Evolutionary conservation across 2,113 vertebrate genomes (phyloP).

Genomic region (Acinonyx jubatus): DNA sequence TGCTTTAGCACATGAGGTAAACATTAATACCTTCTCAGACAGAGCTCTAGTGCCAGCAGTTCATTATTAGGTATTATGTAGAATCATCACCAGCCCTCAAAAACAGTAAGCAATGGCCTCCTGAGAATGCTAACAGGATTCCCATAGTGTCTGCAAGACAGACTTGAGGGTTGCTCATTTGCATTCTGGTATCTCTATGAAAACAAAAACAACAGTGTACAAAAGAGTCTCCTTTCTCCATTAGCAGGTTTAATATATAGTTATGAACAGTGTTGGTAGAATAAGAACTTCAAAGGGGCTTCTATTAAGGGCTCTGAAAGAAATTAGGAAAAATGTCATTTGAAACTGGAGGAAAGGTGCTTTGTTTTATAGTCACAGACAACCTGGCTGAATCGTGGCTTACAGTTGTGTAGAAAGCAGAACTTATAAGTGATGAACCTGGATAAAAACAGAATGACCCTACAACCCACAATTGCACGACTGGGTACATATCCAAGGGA

Average conservation of each 20-base stretch:
- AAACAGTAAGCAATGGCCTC: neutral
- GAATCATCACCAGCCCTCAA: neutral
- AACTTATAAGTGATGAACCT: neutral
- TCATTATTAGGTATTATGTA: neutral
- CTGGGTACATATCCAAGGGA: no score
- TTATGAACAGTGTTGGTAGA: neutral
- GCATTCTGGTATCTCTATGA: neutral
- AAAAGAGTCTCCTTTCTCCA: neutral
- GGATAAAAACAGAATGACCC: neutral
- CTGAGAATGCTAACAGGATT: neutral
- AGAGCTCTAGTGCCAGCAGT: neutral
- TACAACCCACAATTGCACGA: no score
- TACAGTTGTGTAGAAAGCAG: neutral
- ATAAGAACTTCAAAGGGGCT: neutral
- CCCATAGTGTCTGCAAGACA: neutral
- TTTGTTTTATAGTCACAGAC: neutral
- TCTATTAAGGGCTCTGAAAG: neutral
- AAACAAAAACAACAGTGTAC: neutral
- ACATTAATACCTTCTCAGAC: neutral
- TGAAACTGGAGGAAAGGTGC: neutral
- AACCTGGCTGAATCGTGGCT: neutral
- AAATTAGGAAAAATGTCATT: neutral
- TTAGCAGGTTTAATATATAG: neutral
- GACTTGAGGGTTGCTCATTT: neutral
- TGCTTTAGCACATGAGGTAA: neutral